These are phyloP conservation scores for Scopus umbretta DNA, from an alignment of 2,113 vertebrate genomes.

Conservation along the genomic window DNA sequence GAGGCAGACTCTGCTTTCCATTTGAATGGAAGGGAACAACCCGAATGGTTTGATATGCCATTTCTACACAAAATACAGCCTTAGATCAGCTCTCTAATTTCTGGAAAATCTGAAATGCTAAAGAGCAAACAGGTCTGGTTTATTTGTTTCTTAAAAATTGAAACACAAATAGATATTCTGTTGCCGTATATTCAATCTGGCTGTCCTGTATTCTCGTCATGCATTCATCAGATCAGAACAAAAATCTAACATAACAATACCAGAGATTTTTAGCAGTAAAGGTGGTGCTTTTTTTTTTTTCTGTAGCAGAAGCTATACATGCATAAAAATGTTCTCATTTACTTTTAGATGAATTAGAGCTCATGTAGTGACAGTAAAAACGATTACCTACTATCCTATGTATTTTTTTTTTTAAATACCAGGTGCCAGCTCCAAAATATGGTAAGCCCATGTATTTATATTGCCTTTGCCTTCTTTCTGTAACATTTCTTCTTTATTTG, in stretches of 20 bases:
- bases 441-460: not conserved
- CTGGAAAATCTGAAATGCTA: not conserved
- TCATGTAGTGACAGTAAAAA: not conserved
- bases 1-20: conserved; percentile 33
- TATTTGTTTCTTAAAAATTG: not conserved
- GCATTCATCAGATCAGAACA: not conserved
- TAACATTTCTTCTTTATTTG: not conserved
- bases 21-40: not conserved
- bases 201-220: not conserved
- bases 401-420: too few relatives aligned
- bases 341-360: not conserved
- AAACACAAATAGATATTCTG: not conserved
- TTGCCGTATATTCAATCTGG: not conserved
- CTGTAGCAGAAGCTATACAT: not conserved
- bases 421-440: not conserved
- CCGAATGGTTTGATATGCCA: not conserved
- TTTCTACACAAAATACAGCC: not conserved
- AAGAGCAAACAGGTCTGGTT: not conserved
- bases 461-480: not conserved
- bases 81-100: not conserved
- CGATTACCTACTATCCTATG: not conserved
- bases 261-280: not conserved
- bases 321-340: not conserved
- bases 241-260: not conserved
- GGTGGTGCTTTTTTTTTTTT: not conserved